Evolutionary conservation across 2,888 invertebrate species (phyloP).

Genomic region (Cylindroiulus punctatus): DNA sequence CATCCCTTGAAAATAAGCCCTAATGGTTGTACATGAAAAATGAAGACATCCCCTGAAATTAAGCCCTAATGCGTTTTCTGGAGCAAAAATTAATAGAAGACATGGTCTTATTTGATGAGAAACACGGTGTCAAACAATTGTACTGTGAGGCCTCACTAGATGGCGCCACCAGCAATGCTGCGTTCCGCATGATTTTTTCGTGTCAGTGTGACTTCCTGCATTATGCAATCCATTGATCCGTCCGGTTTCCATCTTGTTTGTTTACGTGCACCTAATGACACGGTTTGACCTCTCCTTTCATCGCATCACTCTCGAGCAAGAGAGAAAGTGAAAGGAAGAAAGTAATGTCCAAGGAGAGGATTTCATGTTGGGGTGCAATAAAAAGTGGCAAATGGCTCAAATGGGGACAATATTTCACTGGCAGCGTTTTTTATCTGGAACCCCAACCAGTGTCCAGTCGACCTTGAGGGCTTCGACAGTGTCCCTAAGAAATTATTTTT

Average conservation of each 20-base stretch:
- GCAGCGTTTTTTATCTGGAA: too few species aligned
- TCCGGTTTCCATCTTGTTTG: constrained; percentile 37
- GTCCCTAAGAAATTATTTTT: too few species aligned
- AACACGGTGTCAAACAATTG: too few species aligned
- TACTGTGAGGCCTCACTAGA: neutral
- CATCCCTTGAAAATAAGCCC: too few species aligned
- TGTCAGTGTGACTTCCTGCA: constrained; percentile 33
- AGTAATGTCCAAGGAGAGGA: neutral
- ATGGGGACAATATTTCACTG: too few species aligned
- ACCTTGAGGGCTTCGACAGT: too few species aligned
- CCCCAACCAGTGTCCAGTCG: too few species aligned
- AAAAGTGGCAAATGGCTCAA: neutral
- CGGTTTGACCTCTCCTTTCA: constrained; percentile 24
- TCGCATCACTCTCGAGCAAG: neutral
- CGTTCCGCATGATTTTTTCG: neutral
- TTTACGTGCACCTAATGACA: constrained; percentile 42
- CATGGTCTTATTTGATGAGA: too few species aligned
- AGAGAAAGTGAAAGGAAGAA: constrained; percentile 15
- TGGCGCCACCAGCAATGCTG: constrained; percentile 8
- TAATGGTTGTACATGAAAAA: too few species aligned
- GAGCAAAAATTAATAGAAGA: too few species aligned
- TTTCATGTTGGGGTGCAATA: neutral
- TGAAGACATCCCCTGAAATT: too few species aligned
- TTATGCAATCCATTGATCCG: constrained; percentile 34
- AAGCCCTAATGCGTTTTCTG: too few species aligned